Conservation (phyloP, 2,888 invertebrate genomes). For the Cotesia congregata region DNA sequence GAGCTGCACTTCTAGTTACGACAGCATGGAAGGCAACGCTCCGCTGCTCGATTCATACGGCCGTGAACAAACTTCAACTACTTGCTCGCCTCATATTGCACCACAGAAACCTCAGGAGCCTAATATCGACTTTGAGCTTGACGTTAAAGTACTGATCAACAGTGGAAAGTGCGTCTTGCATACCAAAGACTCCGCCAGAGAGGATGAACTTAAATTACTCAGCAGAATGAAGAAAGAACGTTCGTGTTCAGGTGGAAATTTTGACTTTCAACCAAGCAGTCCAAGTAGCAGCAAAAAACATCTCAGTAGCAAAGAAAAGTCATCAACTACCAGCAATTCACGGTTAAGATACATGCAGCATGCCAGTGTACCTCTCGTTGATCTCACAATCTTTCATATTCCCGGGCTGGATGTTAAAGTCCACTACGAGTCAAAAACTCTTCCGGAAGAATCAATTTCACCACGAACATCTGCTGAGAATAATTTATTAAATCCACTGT, state of each 20-base stretch:
- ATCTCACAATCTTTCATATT: slow-evolving; percentile 90
- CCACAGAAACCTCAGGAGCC: slow-evolving; percentile 83
- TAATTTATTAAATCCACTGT: slow-evolving; percentile 60
- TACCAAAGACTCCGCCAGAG: slow-evolving; percentile 83
- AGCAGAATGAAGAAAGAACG: slow-evolving; percentile 82
- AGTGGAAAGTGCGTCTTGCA: slow-evolving; percentile 97
- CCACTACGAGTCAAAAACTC: slow-evolving; percentile 85
- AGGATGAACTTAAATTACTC: slow-evolving; percentile 78
- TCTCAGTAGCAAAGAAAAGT: slow-evolving; percentile 66
- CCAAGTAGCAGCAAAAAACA: slow-evolving; percentile 72
- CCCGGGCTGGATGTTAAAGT: slow-evolving; percentile 92
- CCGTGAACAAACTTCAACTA: slow-evolving; percentile 65
- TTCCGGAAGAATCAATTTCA: slow-evolving; percentile 75
- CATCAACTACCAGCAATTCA: slow-evolving; percentile 65
- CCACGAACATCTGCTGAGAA: slow-evolving; percentile 69
- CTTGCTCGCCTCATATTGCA: slow-evolving; percentile 65
- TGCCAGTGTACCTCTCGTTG: slow-evolving; percentile 74
- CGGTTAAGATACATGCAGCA: slow-evolving; percentile 68
- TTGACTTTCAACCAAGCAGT: slow-evolving; percentile 74
- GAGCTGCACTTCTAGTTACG: slow-evolving; percentile 66
- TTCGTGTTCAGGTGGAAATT: slow-evolving; percentile 77
- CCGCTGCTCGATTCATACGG: slow-evolving; percentile 66
- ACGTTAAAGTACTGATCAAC: slow-evolving; percentile 96
- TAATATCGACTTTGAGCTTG: slow-evolving; percentile 95
- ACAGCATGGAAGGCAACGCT: slow-evolving; percentile 67